Evolutionary conservation across 2,113 vertebrate genomes (phyloP).

Genomic region (Plecturocebus donacophilus): DNA sequence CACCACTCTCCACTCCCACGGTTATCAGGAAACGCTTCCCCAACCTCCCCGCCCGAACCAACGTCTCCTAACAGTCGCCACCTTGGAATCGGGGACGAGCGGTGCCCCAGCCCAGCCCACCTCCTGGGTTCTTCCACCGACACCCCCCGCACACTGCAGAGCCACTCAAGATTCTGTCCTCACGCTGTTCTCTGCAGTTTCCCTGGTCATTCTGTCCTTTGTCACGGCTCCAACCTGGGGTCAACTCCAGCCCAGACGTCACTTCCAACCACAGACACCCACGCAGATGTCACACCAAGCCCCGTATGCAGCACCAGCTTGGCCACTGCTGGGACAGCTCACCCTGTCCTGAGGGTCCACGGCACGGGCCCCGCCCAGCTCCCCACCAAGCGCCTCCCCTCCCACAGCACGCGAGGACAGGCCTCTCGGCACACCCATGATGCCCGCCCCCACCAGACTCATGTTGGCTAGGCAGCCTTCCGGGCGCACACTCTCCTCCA

Average conservation of each 20-base stretch:
- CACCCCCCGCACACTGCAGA: accelerated
- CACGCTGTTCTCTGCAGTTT: no score
- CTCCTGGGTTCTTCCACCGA: not conserved
- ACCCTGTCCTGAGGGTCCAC: not conserved
- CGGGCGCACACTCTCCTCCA: accelerated
- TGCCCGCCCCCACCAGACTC: not conserved
- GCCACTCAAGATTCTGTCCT: not conserved
- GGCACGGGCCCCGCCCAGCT: accelerated
- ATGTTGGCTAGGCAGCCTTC: not conserved
- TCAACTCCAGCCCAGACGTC: not conserved
- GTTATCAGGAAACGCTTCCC: not conserved
- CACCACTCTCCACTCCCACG: no score
- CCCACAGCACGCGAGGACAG: no score
- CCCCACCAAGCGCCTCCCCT: not conserved
- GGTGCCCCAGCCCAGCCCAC: not conserved
- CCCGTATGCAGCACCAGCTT: not conserved
- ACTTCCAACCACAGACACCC: not conserved
- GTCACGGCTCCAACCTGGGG: not conserved
- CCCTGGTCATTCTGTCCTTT: not conserved
- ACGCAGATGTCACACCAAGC: not conserved
- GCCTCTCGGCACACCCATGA: not conserved
- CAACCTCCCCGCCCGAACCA: not conserved
- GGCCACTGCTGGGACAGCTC: no score
- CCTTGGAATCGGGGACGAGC: not conserved
- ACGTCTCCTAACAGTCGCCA: no score